phyloP scores from a whole-genome alignment of 1,140 invertebrate genomes.

The Musca vetustissima region DNA sequence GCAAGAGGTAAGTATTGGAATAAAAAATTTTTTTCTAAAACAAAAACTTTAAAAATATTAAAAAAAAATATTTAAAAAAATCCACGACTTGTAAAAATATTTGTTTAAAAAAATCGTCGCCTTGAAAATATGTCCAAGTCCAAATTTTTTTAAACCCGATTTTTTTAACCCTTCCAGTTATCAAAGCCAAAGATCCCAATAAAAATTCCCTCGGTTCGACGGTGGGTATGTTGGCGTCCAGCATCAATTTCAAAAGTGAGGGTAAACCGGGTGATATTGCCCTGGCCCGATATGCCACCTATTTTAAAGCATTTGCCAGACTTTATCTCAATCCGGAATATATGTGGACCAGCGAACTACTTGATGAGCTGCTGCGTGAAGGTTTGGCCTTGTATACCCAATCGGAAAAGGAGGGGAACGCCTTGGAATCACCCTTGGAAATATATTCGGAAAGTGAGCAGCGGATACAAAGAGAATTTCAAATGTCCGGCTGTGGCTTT shows the following conservation, averaged over 20 bases:
- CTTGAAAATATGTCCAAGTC: too few species aligned
- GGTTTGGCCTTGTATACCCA: conserved; percentile 29
- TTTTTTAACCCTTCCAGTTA: background rate
- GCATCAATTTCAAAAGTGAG: conserved; percentile 16
- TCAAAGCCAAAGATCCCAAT: conserved; percentile 14
- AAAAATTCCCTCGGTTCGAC: conserved; percentile 32
- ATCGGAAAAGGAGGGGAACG: background rate
- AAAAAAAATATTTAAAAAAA: too few species aligned
- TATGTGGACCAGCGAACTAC: conserved; percentile 38
- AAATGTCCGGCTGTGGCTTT: conserved; percentile 37
- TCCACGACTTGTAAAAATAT: too few species aligned
- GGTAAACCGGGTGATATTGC: conserved; percentile 1
- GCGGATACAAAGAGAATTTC: conserved; percentile 36
- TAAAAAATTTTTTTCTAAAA: too few species aligned
- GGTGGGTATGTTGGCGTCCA: conserved; percentile 29
- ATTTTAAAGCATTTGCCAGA: conserved; percentile 44
- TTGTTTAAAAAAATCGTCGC: too few species aligned
- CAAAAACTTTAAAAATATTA: too few species aligned
- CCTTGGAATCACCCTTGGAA: background rate
- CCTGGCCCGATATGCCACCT: conserved; percentile 20
- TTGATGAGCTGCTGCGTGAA: conserved; percentile 39
- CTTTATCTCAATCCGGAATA: conserved; percentile 43
- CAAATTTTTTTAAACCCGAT: too few species aligned
- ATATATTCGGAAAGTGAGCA: conserved; percentile 20
- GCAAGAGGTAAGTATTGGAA: background rate